Percentiles rank a stretch among this genome's conserved stretches.
These are phyloP conservation scores for Plusia festucae DNA, from an alignment of 2,888 invertebrate species.

Conservation along the genomic window DNA sequence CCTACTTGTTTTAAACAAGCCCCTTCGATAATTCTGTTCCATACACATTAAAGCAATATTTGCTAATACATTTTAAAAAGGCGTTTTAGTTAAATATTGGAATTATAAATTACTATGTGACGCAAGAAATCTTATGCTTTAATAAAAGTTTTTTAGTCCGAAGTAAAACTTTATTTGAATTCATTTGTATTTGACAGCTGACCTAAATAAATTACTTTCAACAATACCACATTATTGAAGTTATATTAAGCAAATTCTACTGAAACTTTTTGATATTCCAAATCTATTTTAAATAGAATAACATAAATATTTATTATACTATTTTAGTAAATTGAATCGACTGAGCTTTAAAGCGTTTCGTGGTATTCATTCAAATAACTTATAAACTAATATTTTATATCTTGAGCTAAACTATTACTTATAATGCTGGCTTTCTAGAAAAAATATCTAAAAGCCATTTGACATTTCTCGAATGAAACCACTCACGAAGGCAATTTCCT, in stretches of 20 bases:
- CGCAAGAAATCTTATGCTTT: background rate
- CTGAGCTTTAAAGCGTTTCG: constrained; percentile 5
- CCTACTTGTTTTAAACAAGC: too few species aligned
- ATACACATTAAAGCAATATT: too few species aligned
- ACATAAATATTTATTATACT: background rate
- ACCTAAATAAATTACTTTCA: background rate
- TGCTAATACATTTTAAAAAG: too few species aligned
- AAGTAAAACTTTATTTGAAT: background rate
- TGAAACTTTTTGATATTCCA: background rate
- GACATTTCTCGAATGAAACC: constrained; percentile 75
- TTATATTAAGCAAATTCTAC: background rate
- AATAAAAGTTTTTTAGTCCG: background rate
- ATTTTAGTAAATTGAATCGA: background rate
- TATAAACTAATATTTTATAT: too few species aligned
- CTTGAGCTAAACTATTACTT: too few species aligned
- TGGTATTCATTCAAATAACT: constrained; percentile 9
- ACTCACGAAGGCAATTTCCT: constrained; percentile 69
- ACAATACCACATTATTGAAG: background rate
- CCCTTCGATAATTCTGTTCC: too few species aligned
- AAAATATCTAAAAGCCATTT: constrained; percentile 71
- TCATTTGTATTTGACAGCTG: background rate
- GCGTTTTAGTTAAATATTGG: too few species aligned
- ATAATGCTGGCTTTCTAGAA: constrained; percentile 58
- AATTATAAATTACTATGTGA: background rate
- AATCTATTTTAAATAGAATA: constrained; percentile 4